phyloP scores from a whole-genome alignment of 2,888 invertebrate genomes.

The Morpho helenor region DNA sequence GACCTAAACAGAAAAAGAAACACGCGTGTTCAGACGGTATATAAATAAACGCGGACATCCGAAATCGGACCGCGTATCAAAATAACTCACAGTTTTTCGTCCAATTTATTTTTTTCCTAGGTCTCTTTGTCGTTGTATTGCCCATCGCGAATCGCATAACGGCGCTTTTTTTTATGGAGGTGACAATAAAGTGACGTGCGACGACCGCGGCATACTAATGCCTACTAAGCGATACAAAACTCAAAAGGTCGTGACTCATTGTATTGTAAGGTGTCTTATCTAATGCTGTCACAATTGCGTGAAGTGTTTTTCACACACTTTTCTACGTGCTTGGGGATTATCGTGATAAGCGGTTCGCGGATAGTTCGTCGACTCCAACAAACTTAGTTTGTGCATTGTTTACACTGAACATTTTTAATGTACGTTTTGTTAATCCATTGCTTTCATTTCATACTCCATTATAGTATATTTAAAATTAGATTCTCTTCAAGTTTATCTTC shows the following conservation, averaged over 20 bases:
- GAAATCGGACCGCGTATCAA: conserved; percentile 26
- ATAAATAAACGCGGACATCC: conserved; percentile 48
- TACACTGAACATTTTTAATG: too few relatives aligned
- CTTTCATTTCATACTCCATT: too few relatives aligned
- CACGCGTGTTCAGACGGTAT: conserved; percentile 32
- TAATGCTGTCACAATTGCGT: conserved; percentile 39
- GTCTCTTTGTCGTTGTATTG: conserved; percentile 53
- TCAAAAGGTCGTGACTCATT: conserved; percentile 45
- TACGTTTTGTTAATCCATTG: too few relatives aligned
- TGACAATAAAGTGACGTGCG: conserved; percentile 43
- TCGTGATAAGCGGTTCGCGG: conserved; percentile 1
- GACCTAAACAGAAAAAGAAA: conserved; percentile 61
- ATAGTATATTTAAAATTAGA: too few relatives aligned
- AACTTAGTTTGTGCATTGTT: too few relatives aligned
- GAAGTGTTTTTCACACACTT: conserved; percentile 35
- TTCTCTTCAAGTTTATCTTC: too few relatives aligned
- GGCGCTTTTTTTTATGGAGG: conserved; percentile 39
- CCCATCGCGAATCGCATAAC: conserved; percentile 66
- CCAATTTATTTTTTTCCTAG: conserved; percentile 48
- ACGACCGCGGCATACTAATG: conserved; percentile 54
- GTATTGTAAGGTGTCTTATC: conserved; percentile 65
- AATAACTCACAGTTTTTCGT: conserved; percentile 64
- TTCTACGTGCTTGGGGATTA: conserved; percentile 16
- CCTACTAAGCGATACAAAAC: conserved; percentile 54
- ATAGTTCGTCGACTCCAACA: conserved; percentile 3